A percentile compares a stretch with the other conserved stretches of the same genome.
Conservation (phyloP, 2,888 invertebrate species). For the Noctua janthina region DNA sequence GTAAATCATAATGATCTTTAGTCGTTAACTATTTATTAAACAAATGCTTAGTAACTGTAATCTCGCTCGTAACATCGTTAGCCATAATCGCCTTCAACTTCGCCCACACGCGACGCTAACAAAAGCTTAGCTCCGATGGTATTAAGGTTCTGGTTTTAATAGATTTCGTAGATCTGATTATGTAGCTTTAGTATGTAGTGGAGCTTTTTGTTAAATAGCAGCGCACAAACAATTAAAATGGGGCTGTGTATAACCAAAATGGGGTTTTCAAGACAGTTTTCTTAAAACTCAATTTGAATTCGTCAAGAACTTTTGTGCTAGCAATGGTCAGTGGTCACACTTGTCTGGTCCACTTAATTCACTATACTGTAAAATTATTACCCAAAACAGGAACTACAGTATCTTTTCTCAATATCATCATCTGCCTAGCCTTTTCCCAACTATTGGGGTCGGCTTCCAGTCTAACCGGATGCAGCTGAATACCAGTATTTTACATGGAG, state of each 20-base stretch:
- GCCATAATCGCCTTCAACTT: constrained; percentile 9
- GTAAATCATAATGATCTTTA: neutral
- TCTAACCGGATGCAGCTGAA: too few species aligned
- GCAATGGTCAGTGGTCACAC: too few species aligned
- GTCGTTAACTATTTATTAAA: neutral
- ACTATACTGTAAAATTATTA: too few species aligned
- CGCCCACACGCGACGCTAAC: constrained; percentile 17
- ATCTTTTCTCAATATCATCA: neutral
- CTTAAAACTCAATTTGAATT: neutral
- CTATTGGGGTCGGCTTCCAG: too few species aligned
- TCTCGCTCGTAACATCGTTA: neutral
- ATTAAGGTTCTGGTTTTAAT: constrained; percentile 49
- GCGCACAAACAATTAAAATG: neutral
- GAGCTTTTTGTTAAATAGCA: neutral
- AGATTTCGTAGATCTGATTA: constrained; percentile 28
- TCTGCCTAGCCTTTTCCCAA: neutral
- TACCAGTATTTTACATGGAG: too few species aligned
- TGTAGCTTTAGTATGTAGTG: constrained; percentile 2
- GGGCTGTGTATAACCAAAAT: neutral
- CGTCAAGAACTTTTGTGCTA: neutral
- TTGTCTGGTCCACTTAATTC: too few species aligned
- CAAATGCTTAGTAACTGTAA: neutral
- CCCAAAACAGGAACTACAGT: too few species aligned
- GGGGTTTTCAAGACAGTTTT: neutral
- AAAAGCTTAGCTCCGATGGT: constrained; percentile 20